Evolutionary conservation across 2,797 vertebrate genomes (phyloP), one percentile per base, ranked within the genome.

Genomic region (Geotrypetes seraphini): DNA sequence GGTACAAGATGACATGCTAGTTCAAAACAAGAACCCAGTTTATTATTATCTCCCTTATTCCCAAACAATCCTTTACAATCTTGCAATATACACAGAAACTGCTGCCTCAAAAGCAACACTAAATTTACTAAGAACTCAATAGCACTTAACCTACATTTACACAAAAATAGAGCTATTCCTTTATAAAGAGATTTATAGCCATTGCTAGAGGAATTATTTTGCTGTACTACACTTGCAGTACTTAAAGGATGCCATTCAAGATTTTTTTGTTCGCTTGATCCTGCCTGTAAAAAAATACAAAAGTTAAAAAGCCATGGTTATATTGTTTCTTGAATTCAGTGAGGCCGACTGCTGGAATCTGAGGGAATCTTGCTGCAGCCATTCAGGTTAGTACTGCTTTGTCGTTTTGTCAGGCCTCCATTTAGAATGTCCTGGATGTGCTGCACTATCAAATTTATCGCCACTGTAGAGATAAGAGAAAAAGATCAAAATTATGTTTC

Each of bases 371-470:
- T 71, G 56, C 85, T 77, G 16, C 79, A 83, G 43, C 83, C 80
- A 0, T 85, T 85, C 48, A 88, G 66, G 53, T 62, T 92, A 22
- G 85, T 81, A 1, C 84, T 92, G 39, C 75, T 88, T 57, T 85
- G 70, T 16, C 88, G 78, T 42, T 95, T 96, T 63, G 73, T 89
- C 39, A 85, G 66, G 34, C 90, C 89, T 4, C 91, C 92, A 0
- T 82, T 96, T 16, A 97, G 72, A 63, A 97, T 92, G 75, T 96
- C 93, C 80, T 96, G 92, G 65, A 96, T 97, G 65, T 97, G 93
- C 60, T 96, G 91, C 50, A 96, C 92, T 3, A 97, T 97, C 48
- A 97, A 80, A 66, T 96, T 96, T 66, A 97, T 96, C 55, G 93
- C 92, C 71, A 97, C 93, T 97, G 71, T 1, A 5, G 43, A 57